Evolutionary conservation across 2,797 vertebrate genomes (phyloP), one percentile per base, ranked within the genome.

Genomic region (Loris lydekkerianus): DNA sequence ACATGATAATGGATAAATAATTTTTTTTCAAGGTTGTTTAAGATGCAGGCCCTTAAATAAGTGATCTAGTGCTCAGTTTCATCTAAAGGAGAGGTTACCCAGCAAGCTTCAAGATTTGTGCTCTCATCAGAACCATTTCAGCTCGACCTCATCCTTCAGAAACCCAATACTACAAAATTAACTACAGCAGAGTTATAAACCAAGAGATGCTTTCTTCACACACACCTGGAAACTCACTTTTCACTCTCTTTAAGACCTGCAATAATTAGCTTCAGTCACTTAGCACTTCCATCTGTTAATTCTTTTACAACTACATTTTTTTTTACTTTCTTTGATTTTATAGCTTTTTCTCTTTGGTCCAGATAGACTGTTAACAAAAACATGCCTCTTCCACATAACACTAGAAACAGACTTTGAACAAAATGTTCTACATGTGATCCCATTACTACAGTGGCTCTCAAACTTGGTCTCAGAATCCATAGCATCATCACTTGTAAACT

Each of bases 21-120:
- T 97, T 98, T 96, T 97, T 96, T 96, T 97, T 97, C 97, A 97
- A 97, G 85, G 91, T 97, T 97, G 96, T 95, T 96, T 97, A 97
- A 97, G 96, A 97, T 95, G 65, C 95, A 80, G 91, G 89, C 89
- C 89, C 89, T 95, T 97, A 95, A 96, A 85, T 97, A 98, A 98
- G 97, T 96, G 96, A 97, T 88, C 92, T 23, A 86, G 84, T 67
- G 93, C 88, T 97, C 95, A 85, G 80, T 94, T 97, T 96, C 93
- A 94, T 95, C 56, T 95, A 93, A 95, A 87, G 63, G 92, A 97
- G 58, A 97, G 95, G 95, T 97, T 97, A 85, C 91, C 86, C 90
- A 95, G 93, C 95, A 93, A 93, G 87, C 56, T 85, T 97, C 93
- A 92, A 95, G 94, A 93, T 95, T 58, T 9, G 2, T 72, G 86